Evolutionary conservation across 1,140 invertebrate genomes (phyloP).

Genomic region (Tribolium madens): DNA sequence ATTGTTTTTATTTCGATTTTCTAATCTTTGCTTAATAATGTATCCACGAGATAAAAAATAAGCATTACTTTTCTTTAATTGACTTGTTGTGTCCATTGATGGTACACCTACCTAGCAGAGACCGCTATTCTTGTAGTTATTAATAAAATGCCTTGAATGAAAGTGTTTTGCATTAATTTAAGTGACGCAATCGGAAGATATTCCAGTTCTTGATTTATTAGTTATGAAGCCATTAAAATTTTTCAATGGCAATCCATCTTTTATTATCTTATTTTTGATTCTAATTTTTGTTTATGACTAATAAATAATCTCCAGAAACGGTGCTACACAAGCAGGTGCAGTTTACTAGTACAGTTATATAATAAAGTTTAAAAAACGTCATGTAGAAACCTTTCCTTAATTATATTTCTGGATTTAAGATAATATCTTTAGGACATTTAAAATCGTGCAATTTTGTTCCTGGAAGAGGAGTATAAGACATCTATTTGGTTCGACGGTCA

Average conservation of each 20-base stretch:
- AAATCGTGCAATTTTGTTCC: constrained; percentile 7
- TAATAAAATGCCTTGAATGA: constrained; percentile 32
- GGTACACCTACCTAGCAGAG: background rate
- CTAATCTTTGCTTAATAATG: background rate
- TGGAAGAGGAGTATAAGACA: constrained; percentile 18
- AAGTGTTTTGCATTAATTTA: constrained; percentile 37
- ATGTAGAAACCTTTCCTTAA: background rate
- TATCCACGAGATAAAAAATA: too few species aligned
- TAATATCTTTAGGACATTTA: background rate
- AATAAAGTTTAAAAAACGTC: too few species aligned
- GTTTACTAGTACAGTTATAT: background rate
- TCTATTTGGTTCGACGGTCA: constrained; percentile 29
- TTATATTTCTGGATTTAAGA: background rate
- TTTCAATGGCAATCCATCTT: constrained; percentile 15
- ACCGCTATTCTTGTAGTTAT: constrained; percentile 21
- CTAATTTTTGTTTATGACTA: constrained; percentile 17
- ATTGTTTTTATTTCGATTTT: background rate
- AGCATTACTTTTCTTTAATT: background rate
- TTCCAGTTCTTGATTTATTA: constrained; percentile 16
- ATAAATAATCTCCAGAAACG: background rate
- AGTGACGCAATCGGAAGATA: constrained; percentile 24
- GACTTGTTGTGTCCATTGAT: background rate
- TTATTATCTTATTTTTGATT: constrained; percentile 18
- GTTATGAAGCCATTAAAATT: constrained; percentile 14
- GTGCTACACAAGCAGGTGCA: background rate